Evolutionary conservation across 2,113 vertebrate species (phyloP).

Genomic region (Aphyosemion australe): DNA sequence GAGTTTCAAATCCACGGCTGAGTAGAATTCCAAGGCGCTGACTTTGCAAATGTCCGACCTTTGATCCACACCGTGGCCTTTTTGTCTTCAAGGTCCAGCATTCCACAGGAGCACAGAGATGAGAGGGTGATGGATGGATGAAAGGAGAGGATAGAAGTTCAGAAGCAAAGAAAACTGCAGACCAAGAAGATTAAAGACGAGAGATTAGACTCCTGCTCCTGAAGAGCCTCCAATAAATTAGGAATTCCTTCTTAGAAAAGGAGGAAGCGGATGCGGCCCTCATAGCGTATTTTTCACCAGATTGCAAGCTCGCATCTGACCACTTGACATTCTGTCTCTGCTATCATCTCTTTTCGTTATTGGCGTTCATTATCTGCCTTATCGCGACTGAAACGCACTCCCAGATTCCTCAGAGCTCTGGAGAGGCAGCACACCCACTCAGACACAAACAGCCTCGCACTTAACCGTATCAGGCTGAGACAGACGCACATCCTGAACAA

Average conservation of each 20-base stretch:
- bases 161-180: slow-evolving; percentile 69
- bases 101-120: slow-evolving; percentile 75
- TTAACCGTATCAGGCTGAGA: slow-evolving; percentile 21
- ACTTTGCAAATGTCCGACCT: slow-evolving; percentile 69
- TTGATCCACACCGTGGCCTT: slow-evolving; percentile 59
- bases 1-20: slow-evolving; percentile 14
- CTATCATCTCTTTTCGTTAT: slow-evolving; percentile 36
- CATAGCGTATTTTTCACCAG: slow-evolving; percentile 25
- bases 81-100: slow-evolving; percentile 63
- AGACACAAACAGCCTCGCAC: slow-evolving; percentile 27
- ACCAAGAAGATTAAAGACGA: slow-evolving; percentile 70
- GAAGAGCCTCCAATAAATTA: slow-evolving; percentile 70
- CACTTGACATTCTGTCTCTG: slow-evolving; percentile 30
- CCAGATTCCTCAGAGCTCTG: slow-evolving; percentile 49
- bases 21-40: slow-evolving; percentile 56
- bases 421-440: slow-evolving; percentile 16
- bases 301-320: slow-evolving; percentile 7
- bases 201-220: slow-evolving; percentile 71
- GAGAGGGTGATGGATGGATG: slow-evolving; percentile 73
- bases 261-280: slow-evolving; percentile 35
- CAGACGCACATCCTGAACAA: slow-evolving; percentile 17
- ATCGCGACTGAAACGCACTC: slow-evolving; percentile 57
- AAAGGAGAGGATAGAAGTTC: slow-evolving; percentile 61
- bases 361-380: slow-evolving; percentile 50
- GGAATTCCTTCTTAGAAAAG: slow-evolving; percentile 48